Evolutionary conservation across 2,113 vertebrate species (phyloP), one percentile per base, ranked within the genome.

Genomic region (Phalacrocorax brasilianus): DNA sequence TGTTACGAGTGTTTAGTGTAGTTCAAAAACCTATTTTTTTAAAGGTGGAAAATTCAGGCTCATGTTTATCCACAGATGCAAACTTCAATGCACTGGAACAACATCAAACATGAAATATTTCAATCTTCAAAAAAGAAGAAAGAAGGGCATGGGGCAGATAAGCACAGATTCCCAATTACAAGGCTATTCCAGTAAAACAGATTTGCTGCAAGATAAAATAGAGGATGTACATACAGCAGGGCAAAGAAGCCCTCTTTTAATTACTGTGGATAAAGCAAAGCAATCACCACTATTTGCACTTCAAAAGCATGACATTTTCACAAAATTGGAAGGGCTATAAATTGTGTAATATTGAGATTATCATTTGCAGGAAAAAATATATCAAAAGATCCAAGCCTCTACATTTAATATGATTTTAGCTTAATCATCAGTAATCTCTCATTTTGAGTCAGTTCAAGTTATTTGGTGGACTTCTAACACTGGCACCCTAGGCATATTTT

Each of bases 251-350:
- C 26, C 23, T 76, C 55, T 91, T 91, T 91, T 96, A 97, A 97
- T 96, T 95, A 95, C 72, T 93, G 47, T 74, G 80, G 66, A 82
- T 88, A 92, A 94, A 96, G 95, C 63, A 89, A 91, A 96, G 89
- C 63, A 87, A 90, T 91, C 89, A 80, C 78, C 52, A n/a, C 44
- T 71, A 94, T 96, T 95, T 96, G 87, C 91, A 97, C 86, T 93
- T 96, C 92, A 95, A 96, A 97, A 95, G 62, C 56, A 75, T 80
- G 91, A 85, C 24, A 77, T 91, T 94, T 96, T 59, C 87, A 93
- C 32, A 91, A 75, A 95, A 94, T 72, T 80, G 67, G 55, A 89
- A 95, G 67, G 32, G 32, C 73, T 87, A 74, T 38, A 91, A 40
- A 77, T 52, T 73, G n/a, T 53, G 14, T 82, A 96, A 81, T 59